Base-by-base conservation (phyloP, 2,797 vertebrate species). In the Protonibea diacanthus region DNA sequence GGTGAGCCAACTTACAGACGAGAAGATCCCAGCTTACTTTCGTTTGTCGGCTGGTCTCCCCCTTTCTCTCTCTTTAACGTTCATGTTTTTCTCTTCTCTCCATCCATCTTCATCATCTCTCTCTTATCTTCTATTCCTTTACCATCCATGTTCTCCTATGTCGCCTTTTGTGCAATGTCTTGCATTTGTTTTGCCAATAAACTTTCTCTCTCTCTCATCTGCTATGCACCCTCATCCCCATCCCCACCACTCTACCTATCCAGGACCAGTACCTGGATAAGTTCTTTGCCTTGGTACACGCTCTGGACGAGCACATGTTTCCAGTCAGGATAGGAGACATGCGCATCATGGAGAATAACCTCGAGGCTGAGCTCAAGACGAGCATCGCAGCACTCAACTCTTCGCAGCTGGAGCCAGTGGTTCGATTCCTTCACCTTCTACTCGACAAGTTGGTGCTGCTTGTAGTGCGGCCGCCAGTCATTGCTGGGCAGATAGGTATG, bases 301-400 rank as follows among this genome's bases (percentile, higher is more conserved):
- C 98, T 42, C 93, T 99, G 94, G 98, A 99, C 65, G 98, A 99
- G 91, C 98, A 99, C 93, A 97, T 98, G 97, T 99, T 99, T 91
- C 98, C 98, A 0, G 97, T 99, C 67, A 94, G 98, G 85, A 99
- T 99, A 88, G 98, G 98, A 83, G 98, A 99, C 91, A 97, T 99
- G 96, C 95, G 98, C 75, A 99, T 99, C 91, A 97, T 99, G 97
- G 98, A 99, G 91, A 99, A 98, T 93, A 99, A 97, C 89, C 94
- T 99, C 90, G 98, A 99, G 93, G 95, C 95, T 0, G 98, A 99
- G 91, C 93, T 99, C 64, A 99, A 99, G 88, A 96, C 96, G 89
- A 99, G 98, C 91, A 98, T 99, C 80, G 96, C 97, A 5, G 97
- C 97, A 5, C 87, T 99, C 72, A 98, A 93, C 93, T 98, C 96